Evolutionary conservation across 2,888 invertebrate species (phyloP).

Genomic region (Panorpa germanica): DNA sequence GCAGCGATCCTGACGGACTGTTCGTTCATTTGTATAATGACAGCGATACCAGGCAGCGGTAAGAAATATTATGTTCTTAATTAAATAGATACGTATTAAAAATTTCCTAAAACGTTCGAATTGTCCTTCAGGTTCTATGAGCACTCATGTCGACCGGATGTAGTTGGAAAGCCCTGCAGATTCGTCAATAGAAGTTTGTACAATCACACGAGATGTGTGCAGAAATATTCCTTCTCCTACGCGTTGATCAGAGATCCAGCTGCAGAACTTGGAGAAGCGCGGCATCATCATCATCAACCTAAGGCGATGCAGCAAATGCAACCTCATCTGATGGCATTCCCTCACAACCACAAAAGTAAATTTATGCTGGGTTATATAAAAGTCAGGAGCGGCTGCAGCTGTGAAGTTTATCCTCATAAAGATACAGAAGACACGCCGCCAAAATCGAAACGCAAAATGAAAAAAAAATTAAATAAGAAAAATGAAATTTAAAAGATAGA

Average conservation of each 20-base stretch:
- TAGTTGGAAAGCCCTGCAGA: constrained; percentile 52
- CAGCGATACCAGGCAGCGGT: constrained; percentile 41
- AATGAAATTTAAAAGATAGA: too few species aligned
- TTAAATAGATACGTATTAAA: constrained; percentile 2
- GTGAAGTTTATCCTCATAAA: too few species aligned
- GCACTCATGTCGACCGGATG: constrained; percentile 51
- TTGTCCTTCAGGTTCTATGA: constrained; percentile 40
- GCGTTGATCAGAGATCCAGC: constrained; percentile 53
- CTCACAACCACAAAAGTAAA: constrained; percentile 33
- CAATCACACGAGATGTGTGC: constrained; percentile 59
- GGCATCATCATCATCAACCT: constrained; percentile 24
- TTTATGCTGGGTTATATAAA: constrained; percentile 71
- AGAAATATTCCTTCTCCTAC: constrained; percentile 68
- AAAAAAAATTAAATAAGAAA: too few species aligned
- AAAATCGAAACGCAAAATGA: constrained; percentile 25
- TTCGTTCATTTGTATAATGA: constrained; percentile 59
- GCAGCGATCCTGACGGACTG: constrained; percentile 49
- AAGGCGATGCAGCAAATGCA: constrained; percentile 21
- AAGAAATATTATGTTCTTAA: constrained; percentile 6
- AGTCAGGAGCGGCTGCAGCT: constrained; percentile 69
- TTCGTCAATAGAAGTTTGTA: constrained; percentile 52
- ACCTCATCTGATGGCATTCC: constrained; percentile 25
- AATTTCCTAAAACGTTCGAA: neutral
- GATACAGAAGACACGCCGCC: too few species aligned
- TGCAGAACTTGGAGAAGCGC: constrained; percentile 23